These are phyloP conservation scores for Protonibea diacanthus DNA, from an alignment of 2,797 vertebrate genomes.

Conservation along the genomic window DNA sequence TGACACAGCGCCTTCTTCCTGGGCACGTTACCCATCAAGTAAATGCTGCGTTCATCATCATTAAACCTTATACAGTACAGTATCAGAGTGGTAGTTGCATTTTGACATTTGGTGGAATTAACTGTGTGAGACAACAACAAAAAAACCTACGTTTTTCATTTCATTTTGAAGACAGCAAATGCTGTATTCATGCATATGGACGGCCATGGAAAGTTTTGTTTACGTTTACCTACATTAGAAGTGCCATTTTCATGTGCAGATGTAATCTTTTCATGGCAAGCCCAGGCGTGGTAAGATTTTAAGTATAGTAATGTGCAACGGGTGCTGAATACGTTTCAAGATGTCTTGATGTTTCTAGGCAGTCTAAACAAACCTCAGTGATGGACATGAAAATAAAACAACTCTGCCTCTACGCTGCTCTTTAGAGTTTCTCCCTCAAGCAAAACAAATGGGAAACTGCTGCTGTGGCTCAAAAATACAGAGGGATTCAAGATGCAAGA, in stretches of 20 bases:
- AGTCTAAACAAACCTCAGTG: slow-evolving; percentile 3
- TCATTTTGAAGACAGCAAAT: neutral
- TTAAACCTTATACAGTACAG: no score
- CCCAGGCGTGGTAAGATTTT: neutral
- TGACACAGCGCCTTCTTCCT: neutral
- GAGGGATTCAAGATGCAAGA: slow-evolving; percentile 32
- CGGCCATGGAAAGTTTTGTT: neutral
- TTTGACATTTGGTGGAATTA: neutral
- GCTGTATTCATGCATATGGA: neutral
- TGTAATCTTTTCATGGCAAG: neutral
- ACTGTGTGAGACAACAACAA: neutral
- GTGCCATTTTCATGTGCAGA: neutral
- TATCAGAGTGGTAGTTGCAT: neutral
- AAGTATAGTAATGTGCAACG: neutral
- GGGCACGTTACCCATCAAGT: neutral
- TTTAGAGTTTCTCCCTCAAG: neutral
- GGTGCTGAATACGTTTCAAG: neutral
- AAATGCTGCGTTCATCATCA: no score
- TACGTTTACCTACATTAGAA: neutral
- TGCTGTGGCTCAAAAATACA: slow-evolving; percentile 29
- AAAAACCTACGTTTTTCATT: neutral
- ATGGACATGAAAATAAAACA: slow-evolving; percentile 33
- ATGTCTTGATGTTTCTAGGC: slow-evolving; percentile 16
- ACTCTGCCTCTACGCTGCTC: neutral
- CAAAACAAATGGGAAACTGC: slow-evolving; percentile 49